Percentiles rank a stretch among this genome's conserved stretches.
phyloP scores from a whole-genome alignment of 2,797 vertebrate genomes.

The Pangasius sanitwongsei region DNA sequence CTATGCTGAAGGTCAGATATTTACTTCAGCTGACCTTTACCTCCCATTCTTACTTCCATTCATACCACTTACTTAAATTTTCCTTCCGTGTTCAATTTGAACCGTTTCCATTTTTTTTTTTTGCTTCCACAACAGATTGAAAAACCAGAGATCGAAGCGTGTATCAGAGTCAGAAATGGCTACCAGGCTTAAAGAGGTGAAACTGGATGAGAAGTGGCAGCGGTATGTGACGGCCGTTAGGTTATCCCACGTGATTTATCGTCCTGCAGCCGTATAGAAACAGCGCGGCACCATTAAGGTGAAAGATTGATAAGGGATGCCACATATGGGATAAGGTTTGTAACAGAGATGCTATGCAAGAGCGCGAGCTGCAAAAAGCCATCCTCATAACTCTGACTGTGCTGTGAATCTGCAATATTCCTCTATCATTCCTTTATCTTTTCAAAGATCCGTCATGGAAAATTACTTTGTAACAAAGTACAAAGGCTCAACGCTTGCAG shows the following conservation, averaged over 20 bases:
- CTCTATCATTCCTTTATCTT: conserved; percentile 49
- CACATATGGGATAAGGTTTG: conserved; percentile 36
- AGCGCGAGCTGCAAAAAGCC: conserved; percentile 18
- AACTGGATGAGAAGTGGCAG: conserved; percentile 52
- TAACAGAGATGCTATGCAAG: conserved; percentile 37
- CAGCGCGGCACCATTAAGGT: conserved; percentile 48
- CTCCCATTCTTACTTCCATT: neutral
- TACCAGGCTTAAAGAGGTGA: conserved; percentile 45
- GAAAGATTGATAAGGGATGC: conserved; percentile 49
- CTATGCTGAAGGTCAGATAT: conserved; percentile 4
- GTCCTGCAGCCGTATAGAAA: conserved; percentile 41
- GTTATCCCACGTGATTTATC: conserved; percentile 53
- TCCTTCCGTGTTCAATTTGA: neutral
- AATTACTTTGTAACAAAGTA: conserved; percentile 47
- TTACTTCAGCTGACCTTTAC: conserved; percentile 12
- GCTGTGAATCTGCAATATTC: conserved; percentile 42
- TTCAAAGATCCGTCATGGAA: conserved; percentile 50
- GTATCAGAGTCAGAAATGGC: conserved; percentile 24
- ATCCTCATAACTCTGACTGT: conserved; percentile 29
- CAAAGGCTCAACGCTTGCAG: conserved; percentile 32
- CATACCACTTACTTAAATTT: neutral
- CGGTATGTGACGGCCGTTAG: conserved; percentile 46
- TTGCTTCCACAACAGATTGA: neutral
- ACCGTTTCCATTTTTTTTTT: neutral
- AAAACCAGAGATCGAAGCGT: neutral